Conservation (phyloP, 53 echinoderm and acorn worm species). For the Paracentrotus lividus region DNA sequence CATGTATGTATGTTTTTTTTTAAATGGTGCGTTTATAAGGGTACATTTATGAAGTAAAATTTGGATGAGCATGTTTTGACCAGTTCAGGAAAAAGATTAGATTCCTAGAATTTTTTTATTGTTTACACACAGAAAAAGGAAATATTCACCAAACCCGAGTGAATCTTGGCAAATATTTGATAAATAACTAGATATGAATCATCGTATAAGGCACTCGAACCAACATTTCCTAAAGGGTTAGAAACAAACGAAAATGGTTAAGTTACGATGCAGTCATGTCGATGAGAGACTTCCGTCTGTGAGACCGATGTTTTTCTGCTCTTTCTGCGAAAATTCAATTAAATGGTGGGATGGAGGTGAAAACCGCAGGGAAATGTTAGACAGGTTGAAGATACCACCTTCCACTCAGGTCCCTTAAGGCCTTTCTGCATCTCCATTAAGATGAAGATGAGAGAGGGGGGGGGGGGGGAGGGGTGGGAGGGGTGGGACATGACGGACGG, state of each 20-base stretch:
- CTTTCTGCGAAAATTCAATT: conserved; percentile 55
- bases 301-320: not conserved
- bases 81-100: too few species aligned
- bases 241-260: not conserved
- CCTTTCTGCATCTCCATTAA: conserved; percentile 26
- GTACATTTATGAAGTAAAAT: too few species aligned
- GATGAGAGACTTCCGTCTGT: not conserved
- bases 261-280: not conserved
- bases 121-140: not conserved
- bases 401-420: conserved; percentile 1
- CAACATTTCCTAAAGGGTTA: not conserved
- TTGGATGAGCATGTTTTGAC: too few species aligned
- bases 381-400: not conserved
- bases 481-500: too few species aligned
- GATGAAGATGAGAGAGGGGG: conserved; percentile 16
- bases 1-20: too few species aligned
- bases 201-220: not conserved
- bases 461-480: not conserved
- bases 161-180: conserved; percentile 4
- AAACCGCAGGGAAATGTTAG: conserved; percentile 43
- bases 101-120: too few species aligned
- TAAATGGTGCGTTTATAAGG: too few species aligned
- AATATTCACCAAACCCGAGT: not conserved
- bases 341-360: conserved; percentile 17
- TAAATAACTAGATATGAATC: not conserved